These are phyloP conservation scores for Silurus meridionalis DNA, from an alignment of 2,113 vertebrate genomes.

Conservation along the genomic window DNA sequence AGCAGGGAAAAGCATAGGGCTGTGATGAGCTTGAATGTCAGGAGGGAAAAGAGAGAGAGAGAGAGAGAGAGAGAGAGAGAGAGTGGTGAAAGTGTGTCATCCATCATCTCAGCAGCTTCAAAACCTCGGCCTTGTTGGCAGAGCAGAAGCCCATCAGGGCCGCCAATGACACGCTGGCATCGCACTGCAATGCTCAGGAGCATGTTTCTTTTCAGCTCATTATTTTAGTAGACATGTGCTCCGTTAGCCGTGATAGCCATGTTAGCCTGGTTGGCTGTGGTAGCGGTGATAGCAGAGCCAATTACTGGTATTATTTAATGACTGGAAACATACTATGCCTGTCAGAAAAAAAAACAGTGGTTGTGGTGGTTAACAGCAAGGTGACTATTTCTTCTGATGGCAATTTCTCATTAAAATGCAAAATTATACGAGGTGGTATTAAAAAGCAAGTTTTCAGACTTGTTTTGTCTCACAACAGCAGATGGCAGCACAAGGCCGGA, in stretches of 20 bases:
- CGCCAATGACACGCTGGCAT: constrained; percentile 23
- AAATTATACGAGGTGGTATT: neutral
- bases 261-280: neutral
- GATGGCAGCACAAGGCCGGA: too few species aligned
- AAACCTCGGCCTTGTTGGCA: constrained; percentile 59
- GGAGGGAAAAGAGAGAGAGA: constrained; percentile 67
- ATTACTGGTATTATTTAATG: neutral
- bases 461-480: too few species aligned
- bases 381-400: neutral
- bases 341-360: too few species aligned
- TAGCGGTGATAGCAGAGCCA: neutral
- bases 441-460: neutral
- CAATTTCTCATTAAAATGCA: neutral
- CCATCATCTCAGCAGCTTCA: constrained; percentile 73
- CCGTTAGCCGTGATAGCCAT: neutral
- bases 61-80: too few species aligned
- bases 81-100: constrained; percentile 72
- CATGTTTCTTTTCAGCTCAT: constrained; percentile 29
- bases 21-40: constrained; percentile 63
- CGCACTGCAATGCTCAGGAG: constrained; percentile 10
- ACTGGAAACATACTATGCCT: neutral
- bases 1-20: constrained; percentile 71
- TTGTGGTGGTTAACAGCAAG: too few species aligned
- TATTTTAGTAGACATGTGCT: constrained; percentile 4
- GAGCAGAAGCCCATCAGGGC: constrained; percentile 49